Evolutionary conservation across 2,113 vertebrate genomes (phyloP).

Genomic region (Pelecanus crispus): DNA sequence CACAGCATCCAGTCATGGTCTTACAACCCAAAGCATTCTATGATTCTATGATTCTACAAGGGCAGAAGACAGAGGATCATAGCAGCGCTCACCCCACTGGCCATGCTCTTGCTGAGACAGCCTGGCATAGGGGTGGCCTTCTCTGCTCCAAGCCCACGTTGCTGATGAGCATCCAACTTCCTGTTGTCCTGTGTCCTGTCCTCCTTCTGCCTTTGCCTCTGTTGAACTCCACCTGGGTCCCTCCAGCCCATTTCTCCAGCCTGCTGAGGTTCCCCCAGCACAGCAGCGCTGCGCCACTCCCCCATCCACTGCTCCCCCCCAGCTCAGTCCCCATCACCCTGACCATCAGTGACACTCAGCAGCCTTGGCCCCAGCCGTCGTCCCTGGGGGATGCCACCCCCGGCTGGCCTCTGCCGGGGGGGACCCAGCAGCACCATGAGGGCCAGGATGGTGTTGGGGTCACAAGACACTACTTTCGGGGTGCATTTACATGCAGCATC

Average conservation of each 20-base stretch:
- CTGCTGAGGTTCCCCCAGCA: background rate
- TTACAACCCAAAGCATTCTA: no score
- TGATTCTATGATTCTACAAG: no score
- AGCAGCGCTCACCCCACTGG: background rate
- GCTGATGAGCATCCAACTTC: background rate
- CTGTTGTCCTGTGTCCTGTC: background rate
- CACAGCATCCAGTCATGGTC: background rate
- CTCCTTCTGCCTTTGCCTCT: background rate
- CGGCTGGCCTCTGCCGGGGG: background rate
- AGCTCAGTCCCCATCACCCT: background rate
- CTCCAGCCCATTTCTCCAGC: background rate
- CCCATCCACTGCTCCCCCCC: background rate
- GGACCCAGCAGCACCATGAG: background rate
- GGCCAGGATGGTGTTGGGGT: background rate
- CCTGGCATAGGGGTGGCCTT: background rate
- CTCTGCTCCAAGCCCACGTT: background rate
- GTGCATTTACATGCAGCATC: background rate
- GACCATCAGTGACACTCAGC: background rate
- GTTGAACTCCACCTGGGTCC: background rate
- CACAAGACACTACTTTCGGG: accelerated
- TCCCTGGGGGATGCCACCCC: background rate
- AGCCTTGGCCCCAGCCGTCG: accelerated
- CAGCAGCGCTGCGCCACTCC: background rate
- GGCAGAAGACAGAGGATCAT: background rate
- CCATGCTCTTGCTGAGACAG: background rate